Evolutionary conservation across 53 echinoderm and acorn worm species (phyloP).

Genomic region (Mesocentrotus franciscanus): DNA sequence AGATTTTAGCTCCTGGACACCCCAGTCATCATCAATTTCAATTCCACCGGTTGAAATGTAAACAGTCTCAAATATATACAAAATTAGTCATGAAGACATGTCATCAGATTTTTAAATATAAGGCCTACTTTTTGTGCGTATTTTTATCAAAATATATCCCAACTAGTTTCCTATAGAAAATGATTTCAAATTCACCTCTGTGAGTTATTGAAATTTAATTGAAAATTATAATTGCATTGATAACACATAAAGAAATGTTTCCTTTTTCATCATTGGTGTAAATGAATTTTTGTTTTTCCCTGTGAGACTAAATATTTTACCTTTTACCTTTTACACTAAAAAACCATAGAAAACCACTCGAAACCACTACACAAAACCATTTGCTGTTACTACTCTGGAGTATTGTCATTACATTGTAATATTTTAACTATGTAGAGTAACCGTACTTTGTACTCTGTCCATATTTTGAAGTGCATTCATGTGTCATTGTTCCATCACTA

Average conservation of each 20-base stretch:
- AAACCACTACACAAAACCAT: background rate
- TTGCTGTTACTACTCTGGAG: background rate
- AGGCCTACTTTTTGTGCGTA: background rate
- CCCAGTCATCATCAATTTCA: background rate
- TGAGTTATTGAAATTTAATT: background rate
- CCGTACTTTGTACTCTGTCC: background rate
- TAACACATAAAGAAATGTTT: background rate
- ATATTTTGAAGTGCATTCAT: background rate
- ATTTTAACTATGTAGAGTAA: background rate
- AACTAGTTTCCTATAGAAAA: background rate
- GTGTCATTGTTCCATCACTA: background rate
- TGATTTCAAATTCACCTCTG: background rate
- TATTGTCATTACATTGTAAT: background rate
- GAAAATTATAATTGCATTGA: background rate
- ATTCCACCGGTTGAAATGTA: background rate
- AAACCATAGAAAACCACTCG: too few relatives aligned
- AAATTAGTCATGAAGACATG: background rate
- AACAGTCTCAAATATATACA: background rate
- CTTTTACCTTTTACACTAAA: background rate
- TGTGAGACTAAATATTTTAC: background rate
- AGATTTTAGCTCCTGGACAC: background rate
- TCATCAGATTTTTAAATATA: background rate
- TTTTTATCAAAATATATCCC: background rate
- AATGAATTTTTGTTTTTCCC: background rate
- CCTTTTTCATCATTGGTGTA: background rate